These are phyloP conservation scores for Emydura subglobosa DNA, from an alignment of 2,113 vertebrate species.

Conservation along the genomic window DNA sequence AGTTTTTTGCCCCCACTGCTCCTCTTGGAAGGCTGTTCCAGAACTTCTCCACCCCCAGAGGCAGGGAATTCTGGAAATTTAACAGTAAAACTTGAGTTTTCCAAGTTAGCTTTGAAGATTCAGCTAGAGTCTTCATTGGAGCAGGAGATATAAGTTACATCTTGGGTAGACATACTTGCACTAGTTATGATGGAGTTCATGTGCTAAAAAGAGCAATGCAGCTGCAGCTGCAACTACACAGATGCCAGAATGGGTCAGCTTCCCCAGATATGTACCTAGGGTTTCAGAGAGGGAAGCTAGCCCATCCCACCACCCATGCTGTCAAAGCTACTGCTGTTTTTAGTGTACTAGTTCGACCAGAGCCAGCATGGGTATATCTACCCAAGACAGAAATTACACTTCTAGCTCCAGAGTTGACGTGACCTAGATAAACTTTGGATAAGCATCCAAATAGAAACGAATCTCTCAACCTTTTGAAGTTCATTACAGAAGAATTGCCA, in stretches of 20 bases:
- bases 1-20: neutral
- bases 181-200: neutral
- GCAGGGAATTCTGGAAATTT: neutral
- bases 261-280: neutral
- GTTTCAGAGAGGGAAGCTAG: neutral
- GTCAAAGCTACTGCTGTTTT: neutral
- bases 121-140: neutral
- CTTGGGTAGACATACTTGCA: neutral
- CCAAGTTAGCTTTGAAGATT: neutral
- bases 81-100: conserved; percentile 14
- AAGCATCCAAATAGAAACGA: conserved; percentile 57
- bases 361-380: neutral
- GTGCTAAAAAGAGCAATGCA: neutral
- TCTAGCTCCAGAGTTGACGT: neutral
- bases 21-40: neutral
- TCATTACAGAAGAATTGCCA: conserved; percentile 74
- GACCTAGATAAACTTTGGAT: conserved; percentile 4
- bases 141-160: neutral
- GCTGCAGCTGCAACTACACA: neutral
- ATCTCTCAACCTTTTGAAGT: conserved; percentile 65
- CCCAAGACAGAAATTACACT: conserved; percentile 30
- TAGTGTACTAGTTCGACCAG: neutral
- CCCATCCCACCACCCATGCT: neutral
- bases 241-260: neutral
- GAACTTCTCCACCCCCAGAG: neutral